A percentile compares a stretch with the other conserved stretches of the same genome.
These are phyloP conservation scores for Cephus pulcher DNA, from an alignment of 2,888 invertebrate genomes.

Conservation along the genomic window DNA sequence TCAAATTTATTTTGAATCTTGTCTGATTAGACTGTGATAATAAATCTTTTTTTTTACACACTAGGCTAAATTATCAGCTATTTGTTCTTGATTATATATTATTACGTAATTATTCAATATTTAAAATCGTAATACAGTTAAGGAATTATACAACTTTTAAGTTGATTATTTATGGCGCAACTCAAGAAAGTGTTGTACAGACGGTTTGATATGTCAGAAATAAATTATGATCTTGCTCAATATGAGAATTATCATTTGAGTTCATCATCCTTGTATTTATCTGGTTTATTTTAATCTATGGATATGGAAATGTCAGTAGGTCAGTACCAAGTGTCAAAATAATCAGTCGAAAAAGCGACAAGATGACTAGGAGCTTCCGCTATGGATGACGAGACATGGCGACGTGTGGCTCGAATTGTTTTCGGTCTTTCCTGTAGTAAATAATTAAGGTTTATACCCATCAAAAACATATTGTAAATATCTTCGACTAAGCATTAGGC, in stretches of 20 bases:
- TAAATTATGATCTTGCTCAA: background rate
- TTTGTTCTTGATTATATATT: background rate
- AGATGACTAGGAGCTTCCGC: constrained; percentile 15
- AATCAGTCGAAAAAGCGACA: background rate
- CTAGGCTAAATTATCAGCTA: background rate
- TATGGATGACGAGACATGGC: constrained; percentile 45
- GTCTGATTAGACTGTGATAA: background rate
- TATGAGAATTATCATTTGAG: background rate
- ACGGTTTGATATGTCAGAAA: background rate
- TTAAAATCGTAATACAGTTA: background rate
- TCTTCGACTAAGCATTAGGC: background rate
- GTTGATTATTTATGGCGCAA: background rate
- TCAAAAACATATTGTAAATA: constrained; percentile 23
- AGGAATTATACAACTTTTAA: background rate
- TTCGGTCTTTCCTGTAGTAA: constrained; percentile 32
- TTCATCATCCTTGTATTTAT: background rate
- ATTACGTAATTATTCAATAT: background rate
- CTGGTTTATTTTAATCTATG: background rate
- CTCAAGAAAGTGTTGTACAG: background rate
- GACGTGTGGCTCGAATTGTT: constrained; percentile 43
- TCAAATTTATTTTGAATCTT: background rate
- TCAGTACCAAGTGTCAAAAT: background rate
- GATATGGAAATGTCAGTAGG: background rate
- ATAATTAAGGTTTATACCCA: constrained; percentile 21
- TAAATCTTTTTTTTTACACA: background rate